Evolutionary conservation across 2,113 vertebrate species (phyloP).

Genomic region (Oreochromis aureus): DNA sequence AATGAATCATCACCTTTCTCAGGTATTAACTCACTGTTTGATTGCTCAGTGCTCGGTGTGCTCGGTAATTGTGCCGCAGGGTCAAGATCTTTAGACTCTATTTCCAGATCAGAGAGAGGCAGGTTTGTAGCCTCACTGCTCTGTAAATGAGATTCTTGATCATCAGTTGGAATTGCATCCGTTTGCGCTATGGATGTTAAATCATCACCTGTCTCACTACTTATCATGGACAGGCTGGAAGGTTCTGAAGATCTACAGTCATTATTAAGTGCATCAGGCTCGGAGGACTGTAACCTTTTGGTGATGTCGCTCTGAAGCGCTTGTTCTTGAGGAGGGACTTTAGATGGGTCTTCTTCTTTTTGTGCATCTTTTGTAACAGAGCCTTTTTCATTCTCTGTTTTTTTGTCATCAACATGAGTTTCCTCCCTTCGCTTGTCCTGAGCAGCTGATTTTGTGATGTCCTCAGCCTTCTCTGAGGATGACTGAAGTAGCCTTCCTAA

Average conservation of each 20-base stretch:
- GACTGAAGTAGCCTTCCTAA: constrained; percentile 71
- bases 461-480: constrained; percentile 52
- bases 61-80: neutral
- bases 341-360: neutral
- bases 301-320: neutral
- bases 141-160: neutral
- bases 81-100: neutral
- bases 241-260: neutral
- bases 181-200: neutral
- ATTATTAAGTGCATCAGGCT: neutral
- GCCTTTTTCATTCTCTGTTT: neutral
- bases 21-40: neutral
- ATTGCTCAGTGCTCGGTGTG: neutral
- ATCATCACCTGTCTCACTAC: neutral
- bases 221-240: neutral
- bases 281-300: neutral
- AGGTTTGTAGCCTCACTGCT: neutral
- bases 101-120: neutral
- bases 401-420: neutral
- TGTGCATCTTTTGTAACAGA: neutral
- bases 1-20: neutral
- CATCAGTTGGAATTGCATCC: neutral
- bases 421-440: neutral
- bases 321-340: neutral
- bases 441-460: neutral